Evolutionary conservation across 2,888 invertebrate species (phyloP), one percentile per base, ranked within the genome.

Genomic region (Drosophila subquinaria): DNA sequence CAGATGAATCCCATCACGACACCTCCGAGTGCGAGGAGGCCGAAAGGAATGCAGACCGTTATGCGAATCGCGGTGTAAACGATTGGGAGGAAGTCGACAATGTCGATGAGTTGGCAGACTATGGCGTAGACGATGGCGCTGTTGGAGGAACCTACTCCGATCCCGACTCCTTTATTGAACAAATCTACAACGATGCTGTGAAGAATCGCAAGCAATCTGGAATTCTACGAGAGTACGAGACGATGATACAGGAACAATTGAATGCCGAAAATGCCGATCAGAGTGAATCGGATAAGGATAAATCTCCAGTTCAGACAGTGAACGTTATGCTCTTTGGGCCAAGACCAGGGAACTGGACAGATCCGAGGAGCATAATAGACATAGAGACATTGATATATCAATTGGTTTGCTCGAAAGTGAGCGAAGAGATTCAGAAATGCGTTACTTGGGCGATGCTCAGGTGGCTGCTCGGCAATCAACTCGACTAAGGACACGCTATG

Each of bases 21-120:
- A 92, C 90, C 1, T 92, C 92, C 1, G 92, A 92, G 70, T 92
- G 92, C 43, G 93, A 93, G 64, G 93, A 93, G 70, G 92, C 91
- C 2, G 93, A 92, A 43, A 82, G 91, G 2, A 92, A 92, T 67
- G 85, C 88, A 6, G 92, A 93, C 81, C 86, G 87, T 4, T 92
- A 92, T 75, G 91, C 90, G 1, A 89, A 81, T 45, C 83, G 89
- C 0, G 83, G 79, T n/a, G 91, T 90, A 4, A 81, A 90, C 51
- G 92, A 93, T 56, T 92, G 92, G 92, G 88, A 87, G 38, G 88
- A 90, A 33, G 76, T 82, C 0, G 86, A 81, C 0, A 76, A 84
- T 53, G 70, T 69, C 3, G 81, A 82, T 0, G 78, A 85, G 13
- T 66, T 79, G 15, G 40, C 72, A 0, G 79, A 82, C 30, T 82